Conservation (phyloP, 2,888 invertebrate genomes). For the Petrolisthes cinctipes region DNA sequence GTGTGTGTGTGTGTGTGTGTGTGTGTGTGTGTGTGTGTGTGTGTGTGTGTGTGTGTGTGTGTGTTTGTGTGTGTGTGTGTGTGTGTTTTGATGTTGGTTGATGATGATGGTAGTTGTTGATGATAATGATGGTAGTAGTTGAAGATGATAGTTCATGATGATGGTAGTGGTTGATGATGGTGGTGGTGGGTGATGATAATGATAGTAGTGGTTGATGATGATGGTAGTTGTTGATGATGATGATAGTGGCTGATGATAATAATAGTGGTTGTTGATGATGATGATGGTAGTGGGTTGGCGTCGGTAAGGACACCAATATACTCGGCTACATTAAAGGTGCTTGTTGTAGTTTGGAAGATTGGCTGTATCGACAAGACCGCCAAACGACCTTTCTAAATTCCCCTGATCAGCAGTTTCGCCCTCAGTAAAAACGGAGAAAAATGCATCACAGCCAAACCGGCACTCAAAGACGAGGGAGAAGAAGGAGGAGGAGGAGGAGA, state of each 20-base stretch:
- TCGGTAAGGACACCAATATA: too few species aligned
- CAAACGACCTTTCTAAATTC: slow-evolving; percentile 17
- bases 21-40: too few species aligned
- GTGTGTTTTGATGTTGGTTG: too few species aligned
- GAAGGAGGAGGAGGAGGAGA: background rate
- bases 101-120: too few species aligned
- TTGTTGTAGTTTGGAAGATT: slow-evolving; percentile 16
- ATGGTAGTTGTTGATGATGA: background rate
- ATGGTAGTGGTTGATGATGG: too few species aligned
- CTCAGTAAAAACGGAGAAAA: background rate
- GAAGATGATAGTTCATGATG: too few species aligned
- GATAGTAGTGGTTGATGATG: too few species aligned
- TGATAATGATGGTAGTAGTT: too few species aligned
- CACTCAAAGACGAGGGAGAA: background rate
- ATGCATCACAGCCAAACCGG: background rate
- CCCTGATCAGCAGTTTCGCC: slow-evolving; percentile 8
- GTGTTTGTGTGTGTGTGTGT: too few species aligned
- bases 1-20: too few species aligned
- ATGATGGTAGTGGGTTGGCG: background rate
- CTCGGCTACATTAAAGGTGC: slow-evolving; percentile 2
- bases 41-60: too few species aligned
- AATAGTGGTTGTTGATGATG: background rate
- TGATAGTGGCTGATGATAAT: background rate
- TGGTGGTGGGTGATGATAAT: too few species aligned
- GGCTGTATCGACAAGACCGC: slow-evolving; percentile 13